Evolutionary conservation across 2,888 invertebrate species (phyloP).

Genomic region (Tachina lurida): DNA sequence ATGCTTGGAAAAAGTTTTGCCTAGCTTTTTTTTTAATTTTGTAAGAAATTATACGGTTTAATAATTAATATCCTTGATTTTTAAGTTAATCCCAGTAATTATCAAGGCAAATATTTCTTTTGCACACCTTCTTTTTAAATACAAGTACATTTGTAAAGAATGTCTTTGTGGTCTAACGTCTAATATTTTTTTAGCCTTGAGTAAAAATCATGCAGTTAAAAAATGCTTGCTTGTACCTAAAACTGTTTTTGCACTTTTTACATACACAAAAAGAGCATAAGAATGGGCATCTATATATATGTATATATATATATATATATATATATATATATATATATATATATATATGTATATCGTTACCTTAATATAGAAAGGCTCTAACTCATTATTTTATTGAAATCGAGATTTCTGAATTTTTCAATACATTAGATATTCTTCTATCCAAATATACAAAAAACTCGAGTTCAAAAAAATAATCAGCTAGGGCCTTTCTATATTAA

Average conservation of each 20-base stretch:
- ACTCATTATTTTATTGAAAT: too few relatives aligned
- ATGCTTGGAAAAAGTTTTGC: neutral
- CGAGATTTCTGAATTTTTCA: too few relatives aligned
- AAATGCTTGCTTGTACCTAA: constrained; percentile 18
- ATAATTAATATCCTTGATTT: constrained; percentile 29
- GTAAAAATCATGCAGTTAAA: constrained; percentile 29
- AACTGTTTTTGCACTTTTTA: constrained; percentile 37
- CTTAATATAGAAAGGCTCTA: too few relatives aligned
- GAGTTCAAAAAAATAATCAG: too few relatives aligned
- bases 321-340: neutral
- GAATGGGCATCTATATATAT: neutral
- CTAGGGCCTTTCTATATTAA: too few relatives aligned
- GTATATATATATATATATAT: too few relatives aligned
- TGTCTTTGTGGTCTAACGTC: constrained; percentile 36
- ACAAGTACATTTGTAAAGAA: constrained; percentile 34
- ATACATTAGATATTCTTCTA: too few relatives aligned
- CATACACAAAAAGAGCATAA: neutral
- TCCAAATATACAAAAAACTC: too few relatives aligned
- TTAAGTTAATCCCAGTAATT: constrained; percentile 67
- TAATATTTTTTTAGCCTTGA: constrained; percentile 15
- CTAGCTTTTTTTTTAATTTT: neutral
- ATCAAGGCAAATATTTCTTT: constrained; percentile 31
- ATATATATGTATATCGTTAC: too few relatives aligned
- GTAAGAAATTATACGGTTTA: constrained; percentile 33
- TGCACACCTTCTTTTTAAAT: constrained; percentile 44